phyloP scores from a whole-genome alignment of 1,140 invertebrate species.

The Drosophila parvula region DNA sequence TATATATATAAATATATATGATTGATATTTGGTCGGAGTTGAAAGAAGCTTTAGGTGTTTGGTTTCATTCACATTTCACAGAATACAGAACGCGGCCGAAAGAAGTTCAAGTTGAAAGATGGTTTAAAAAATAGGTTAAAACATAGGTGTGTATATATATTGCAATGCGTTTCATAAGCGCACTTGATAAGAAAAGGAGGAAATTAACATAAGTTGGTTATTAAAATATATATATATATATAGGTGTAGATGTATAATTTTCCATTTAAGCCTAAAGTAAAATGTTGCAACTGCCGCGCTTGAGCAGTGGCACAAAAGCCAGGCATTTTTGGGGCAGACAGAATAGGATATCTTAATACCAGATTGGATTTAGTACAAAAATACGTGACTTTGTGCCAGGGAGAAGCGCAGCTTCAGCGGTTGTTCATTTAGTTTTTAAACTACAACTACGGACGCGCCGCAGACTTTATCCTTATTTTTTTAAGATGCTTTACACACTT shows the following conservation, averaged over 20 bases:
- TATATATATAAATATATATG: slow-evolving; percentile 29
- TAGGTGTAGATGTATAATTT: slow-evolving; percentile 42
- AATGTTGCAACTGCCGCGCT: slow-evolving; percentile 30
- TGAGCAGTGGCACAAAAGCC: slow-evolving; percentile 20
- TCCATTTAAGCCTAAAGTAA: slow-evolving; percentile 49
- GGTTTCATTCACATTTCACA: slow-evolving; percentile 49
- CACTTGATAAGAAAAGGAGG: slow-evolving; percentile 55
- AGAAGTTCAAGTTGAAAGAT: slow-evolving; percentile 16
- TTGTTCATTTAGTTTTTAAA: slow-evolving; percentile 20
- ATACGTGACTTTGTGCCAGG: slow-evolving; percentile 26
- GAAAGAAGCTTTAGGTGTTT: slow-evolving; percentile 53
- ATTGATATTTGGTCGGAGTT: slow-evolving; percentile 72
- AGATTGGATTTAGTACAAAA: slow-evolving; percentile 13
- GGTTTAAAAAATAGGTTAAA: slow-evolving; percentile 21
- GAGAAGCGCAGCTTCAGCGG: slow-evolving; percentile 31
- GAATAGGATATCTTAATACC: slow-evolving; percentile 11
- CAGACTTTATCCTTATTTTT: slow-evolving; percentile 14
- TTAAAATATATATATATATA: slow-evolving; percentile 42
- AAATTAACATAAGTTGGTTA: slow-evolving; percentile 45
- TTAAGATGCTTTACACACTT: slow-evolving; percentile 47
- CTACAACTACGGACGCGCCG: slow-evolving; percentile 59
- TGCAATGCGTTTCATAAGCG: slow-evolving; percentile 79
- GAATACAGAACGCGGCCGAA: slow-evolving; percentile 52
- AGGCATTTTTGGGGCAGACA: slow-evolving; percentile 17
- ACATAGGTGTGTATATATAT: slow-evolving; percentile 50